phyloP scores from a whole-genome alignment of 2,797 vertebrate genomes.

The Podarcis lilfordi region DNA sequence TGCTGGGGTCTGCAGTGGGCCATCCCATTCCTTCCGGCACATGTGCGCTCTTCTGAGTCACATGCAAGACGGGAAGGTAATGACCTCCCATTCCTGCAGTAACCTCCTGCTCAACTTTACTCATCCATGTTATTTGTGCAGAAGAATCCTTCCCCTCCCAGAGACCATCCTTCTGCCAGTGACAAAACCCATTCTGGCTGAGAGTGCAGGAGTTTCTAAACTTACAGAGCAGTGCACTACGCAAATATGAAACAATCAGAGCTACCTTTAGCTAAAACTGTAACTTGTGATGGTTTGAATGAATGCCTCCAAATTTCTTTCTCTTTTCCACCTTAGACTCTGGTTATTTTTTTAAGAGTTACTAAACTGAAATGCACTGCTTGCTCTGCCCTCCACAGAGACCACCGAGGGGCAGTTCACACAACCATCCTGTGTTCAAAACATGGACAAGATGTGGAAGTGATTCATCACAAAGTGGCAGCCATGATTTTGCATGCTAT shows the following conservation, averaged over 20 bases:
- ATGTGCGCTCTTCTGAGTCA: not conserved
- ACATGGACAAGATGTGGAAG: not conserved
- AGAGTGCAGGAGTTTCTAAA: not conserved
- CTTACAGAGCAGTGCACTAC: not conserved
- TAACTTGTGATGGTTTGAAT: not conserved
- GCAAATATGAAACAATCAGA: not conserved
- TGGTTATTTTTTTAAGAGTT: not conserved
- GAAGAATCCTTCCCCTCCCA: not conserved
- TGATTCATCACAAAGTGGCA: not conserved
- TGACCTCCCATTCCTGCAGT: not conserved
- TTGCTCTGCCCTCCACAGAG: not conserved
- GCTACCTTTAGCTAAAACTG: not conserved
- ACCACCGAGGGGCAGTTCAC: not conserved
- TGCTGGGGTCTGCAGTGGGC: not conserved
- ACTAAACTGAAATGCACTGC: not conserved
- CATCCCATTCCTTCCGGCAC: constrained; percentile 3
- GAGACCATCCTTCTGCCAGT: not conserved
- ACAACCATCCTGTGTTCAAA: not conserved
- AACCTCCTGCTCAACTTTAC: not conserved
- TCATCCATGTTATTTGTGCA: not conserved
- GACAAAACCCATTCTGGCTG: not conserved
- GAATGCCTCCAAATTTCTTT: not conserved
- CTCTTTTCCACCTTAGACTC: not conserved
- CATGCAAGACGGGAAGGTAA: not conserved
- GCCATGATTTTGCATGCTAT: not conserved